Percentiles rank a stretch among this genome's conserved stretches.
These are phyloP conservation scores for Macrobrachium rosenbergii DNA, from an alignment of 1,140 invertebrate species.

Conservation along the genomic window DNA sequence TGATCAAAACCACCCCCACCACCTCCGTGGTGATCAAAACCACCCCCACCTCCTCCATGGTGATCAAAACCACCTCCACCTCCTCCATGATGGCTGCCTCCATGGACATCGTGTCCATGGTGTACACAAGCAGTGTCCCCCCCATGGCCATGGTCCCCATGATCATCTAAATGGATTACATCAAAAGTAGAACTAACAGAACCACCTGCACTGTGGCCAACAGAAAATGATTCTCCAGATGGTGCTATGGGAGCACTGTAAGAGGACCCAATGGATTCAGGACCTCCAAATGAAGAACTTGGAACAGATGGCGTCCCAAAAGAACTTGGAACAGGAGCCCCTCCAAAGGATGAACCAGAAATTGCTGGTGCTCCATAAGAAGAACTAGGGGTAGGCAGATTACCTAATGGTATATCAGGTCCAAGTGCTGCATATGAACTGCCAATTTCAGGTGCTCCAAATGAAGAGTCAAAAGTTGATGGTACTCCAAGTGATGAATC, in stretches of 20 bases:
- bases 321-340: neutral
- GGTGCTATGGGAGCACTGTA: no score
- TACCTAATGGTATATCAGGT: slow-evolving; percentile 4
- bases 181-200: slow-evolving; percentile 14
- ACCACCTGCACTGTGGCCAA: slow-evolving; percentile 33
- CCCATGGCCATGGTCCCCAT: slow-evolving; percentile 15
- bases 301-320: neutral
- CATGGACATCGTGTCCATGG: slow-evolving; percentile 31
- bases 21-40: slow-evolving; percentile 31
- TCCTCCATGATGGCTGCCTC: slow-evolving; percentile 23
- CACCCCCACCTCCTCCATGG: slow-evolving; percentile 36
- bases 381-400: neutral
- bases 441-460: neutral
- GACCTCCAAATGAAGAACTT: no score
- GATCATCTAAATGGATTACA: neutral
- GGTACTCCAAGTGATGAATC: slow-evolving; percentile 34
- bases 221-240: neutral
- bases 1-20: slow-evolving; percentile 33
- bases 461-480: slow-evolving; percentile 5
- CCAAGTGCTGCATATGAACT: slow-evolving; percentile 9
- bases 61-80: slow-evolving; percentile 8
- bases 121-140: slow-evolving; percentile 34
- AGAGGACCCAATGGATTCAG: no score
- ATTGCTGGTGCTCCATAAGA: neutral
- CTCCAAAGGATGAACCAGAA: slow-evolving; percentile 17